Evolutionary conservation across 2,797 vertebrate species (phyloP).

Genomic region (Loriculus beryllinus): DNA sequence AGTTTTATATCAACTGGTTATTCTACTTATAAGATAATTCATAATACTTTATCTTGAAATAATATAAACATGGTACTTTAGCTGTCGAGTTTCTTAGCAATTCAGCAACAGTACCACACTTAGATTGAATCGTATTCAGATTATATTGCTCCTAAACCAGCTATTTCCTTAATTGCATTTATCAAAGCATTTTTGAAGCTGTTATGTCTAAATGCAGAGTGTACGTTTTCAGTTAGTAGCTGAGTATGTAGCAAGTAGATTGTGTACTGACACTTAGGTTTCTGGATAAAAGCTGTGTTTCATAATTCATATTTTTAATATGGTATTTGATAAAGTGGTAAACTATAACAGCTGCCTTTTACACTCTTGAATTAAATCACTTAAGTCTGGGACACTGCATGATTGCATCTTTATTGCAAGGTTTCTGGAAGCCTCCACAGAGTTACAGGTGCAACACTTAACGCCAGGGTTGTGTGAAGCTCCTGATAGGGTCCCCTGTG

Average conservation of each 20-base stretch:
- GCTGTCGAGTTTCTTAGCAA: not conserved
- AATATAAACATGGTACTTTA: not conserved
- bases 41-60: not conserved
- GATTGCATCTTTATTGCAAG: not conserved
- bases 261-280: not conserved
- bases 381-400: not conserved
- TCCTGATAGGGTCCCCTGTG: not conserved
- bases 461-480: not conserved
- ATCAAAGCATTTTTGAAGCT: conserved; percentile 9
- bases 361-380: not conserved
- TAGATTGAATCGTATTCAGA: not conserved
- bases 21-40: not conserved
- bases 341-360: not conserved
- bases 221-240: not conserved
- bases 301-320: not conserved
- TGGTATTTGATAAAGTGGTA: not conserved
- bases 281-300: not conserved
- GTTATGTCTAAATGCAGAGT: not conserved
- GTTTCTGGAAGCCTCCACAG: not conserved
- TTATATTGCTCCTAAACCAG: not conserved
- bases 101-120: not conserved
- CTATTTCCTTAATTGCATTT: conserved; percentile 32
- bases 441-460: rapidly evolving
- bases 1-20: not conserved
- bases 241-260: not conserved